Base-by-base conservation (phyloP, 2,113 vertebrate species). In the Platichthys stellatus region DNA sequence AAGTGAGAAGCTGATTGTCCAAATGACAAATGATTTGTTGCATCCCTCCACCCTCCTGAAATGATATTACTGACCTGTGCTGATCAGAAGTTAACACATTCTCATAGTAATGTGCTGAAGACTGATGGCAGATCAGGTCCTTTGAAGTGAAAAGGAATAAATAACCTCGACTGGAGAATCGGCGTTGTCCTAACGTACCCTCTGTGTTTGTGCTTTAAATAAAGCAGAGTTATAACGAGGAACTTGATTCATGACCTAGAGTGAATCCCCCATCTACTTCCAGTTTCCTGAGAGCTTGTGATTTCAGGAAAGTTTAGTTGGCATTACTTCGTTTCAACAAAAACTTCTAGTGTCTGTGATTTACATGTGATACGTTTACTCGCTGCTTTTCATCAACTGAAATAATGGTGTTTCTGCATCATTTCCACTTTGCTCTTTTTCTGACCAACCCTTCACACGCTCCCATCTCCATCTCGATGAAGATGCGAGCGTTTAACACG, bases 211-310 rank as follows among this genome's bases (percentile, higher is more conserved):
- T 65, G 81, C 85, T 80, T 82, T 88, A 90, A 90, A 92, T 92
- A 89, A 81, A 81, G 40, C 40, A 28, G 47, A 13, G 72, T 70
- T 87, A 86, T 90, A 91, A 92, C 72, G 74, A 77, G 92, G 89
- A 94, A 94, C 93, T 93, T 90, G 86, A 90, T 84, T 86, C 78
- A 88, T 93, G 93, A 93, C 91, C 91, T 68, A 93, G 69, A 93
- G 86, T 93, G 82, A 82, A 92, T 92, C 80, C 83, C 78, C 88
- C 73, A 67, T 84, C 86, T 80, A 91, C 85, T 92, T 93, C 91
- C 86, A 93, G 88, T 91, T 94, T 92, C 88, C 82, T 21, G 40
- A 79, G 40, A 87, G 74, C 91, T 91, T 90, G 90, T 93, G 93
- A 93, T 90, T 78, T 49, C 45, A 86, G 74, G 72, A 89, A 92